These are phyloP conservation scores for Drosophila koepferae DNA, from an alignment of 2,888 invertebrate species.

Conservation along the genomic window DNA sequence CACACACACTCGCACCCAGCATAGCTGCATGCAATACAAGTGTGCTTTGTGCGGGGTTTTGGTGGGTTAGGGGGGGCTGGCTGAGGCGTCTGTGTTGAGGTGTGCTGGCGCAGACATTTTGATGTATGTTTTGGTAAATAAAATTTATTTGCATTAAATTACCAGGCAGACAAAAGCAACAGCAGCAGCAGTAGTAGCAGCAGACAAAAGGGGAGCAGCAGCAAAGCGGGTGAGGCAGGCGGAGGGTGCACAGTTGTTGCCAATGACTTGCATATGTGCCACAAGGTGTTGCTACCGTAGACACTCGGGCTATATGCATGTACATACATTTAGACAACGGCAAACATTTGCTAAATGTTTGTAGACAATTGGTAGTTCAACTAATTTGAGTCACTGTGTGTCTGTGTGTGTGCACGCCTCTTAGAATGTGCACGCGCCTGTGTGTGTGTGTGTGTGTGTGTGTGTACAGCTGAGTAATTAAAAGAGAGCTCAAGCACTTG, in stretches of 20 bases:
- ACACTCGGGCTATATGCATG: constrained; percentile 23
- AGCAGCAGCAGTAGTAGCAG: constrained; percentile 2
- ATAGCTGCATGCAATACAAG: constrained; percentile 33
- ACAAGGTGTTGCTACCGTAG: constrained; percentile 53
- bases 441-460: constrained; percentile 22
- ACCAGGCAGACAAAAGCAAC: constrained; percentile 65
- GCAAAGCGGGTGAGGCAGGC: constrained; percentile 8
- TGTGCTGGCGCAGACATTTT: constrained; percentile 78
- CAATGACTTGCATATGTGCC: constrained; percentile 59
- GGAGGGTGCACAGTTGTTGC: constrained; percentile 20
- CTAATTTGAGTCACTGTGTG: constrained; percentile 68
- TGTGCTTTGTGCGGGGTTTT: not conserved
- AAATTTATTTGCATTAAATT: constrained; percentile 83
- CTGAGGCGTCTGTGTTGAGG: constrained; percentile 27
- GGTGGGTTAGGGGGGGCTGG: not conserved
- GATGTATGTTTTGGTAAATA: constrained; percentile 81
- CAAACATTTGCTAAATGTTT: constrained; percentile 78
- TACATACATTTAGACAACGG: constrained; percentile 49
- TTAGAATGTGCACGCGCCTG: constrained; percentile 7
- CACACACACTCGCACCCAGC: constrained; percentile 15
- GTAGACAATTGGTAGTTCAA: constrained; percentile 79
- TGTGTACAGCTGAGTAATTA: constrained; percentile 69
- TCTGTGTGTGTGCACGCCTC: constrained; percentile 4
- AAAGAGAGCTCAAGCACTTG: constrained; percentile 44
- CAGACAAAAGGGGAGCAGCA: constrained; percentile 29